Conservation (phyloP, 2,113 vertebrate genomes). For the Acanthochromis polyacanthus region DNA sequence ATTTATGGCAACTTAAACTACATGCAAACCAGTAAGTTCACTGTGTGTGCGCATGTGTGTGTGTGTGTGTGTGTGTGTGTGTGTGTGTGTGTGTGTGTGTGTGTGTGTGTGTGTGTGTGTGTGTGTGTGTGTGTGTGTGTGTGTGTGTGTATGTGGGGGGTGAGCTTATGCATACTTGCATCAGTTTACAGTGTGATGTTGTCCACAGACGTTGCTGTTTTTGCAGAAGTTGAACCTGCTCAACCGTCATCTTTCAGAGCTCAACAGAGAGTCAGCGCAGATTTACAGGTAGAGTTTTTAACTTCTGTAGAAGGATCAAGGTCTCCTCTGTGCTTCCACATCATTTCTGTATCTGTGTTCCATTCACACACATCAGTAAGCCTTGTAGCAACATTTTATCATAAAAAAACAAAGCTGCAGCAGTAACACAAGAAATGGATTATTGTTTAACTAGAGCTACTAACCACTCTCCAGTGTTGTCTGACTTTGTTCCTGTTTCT, state of each 20-base stretch:
- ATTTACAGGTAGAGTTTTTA: conserved; percentile 55
- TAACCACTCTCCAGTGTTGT: not conserved
- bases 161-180: not conserved
- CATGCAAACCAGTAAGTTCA: conserved; percentile 57
- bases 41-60: not conserved
- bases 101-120: too few species aligned
- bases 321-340: not conserved
- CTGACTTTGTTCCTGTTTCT: not conserved
- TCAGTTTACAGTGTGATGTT: conserved; percentile 21
- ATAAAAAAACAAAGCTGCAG: too few species aligned
- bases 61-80: too few species aligned
- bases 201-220: conserved; percentile 16
- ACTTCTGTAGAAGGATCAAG: not conserved
- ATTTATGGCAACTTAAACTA: conserved; percentile 84
- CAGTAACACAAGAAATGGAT: too few species aligned
- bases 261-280: conserved; percentile 21
- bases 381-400: not conserved
- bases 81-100: too few species aligned
- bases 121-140: too few species aligned
- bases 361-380: not conserved
- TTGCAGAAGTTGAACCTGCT: conserved; percentile 38
- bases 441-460: too few species aligned
- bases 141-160: not conserved
- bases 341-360: not conserved
- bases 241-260: conserved; percentile 31